A percentile compares a stretch with the other conserved stretches of the same genome.
phyloP scores from a whole-genome alignment of 35 echinoderm and acorn worm genomes.

The Lytechinus pictus region DNA sequence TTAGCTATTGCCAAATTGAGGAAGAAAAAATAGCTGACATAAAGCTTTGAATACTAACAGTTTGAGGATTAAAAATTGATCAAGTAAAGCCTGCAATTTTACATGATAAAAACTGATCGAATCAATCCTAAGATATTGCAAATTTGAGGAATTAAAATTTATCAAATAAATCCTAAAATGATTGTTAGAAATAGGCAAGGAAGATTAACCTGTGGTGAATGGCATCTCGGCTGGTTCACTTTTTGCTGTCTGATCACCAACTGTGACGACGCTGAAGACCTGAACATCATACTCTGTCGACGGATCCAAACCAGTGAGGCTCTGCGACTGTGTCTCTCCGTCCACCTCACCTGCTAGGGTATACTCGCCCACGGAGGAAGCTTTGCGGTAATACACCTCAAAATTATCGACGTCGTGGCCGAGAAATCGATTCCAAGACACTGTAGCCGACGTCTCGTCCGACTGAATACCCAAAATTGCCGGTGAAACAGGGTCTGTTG shows the following conservation, averaged over 20 bases:
- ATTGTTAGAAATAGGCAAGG: neutral
- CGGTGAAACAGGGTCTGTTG: neutral
- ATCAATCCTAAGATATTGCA: neutral
- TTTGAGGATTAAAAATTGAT: neutral
- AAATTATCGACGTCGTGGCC: slow-evolving; percentile 1
- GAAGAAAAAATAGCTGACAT: neutral
- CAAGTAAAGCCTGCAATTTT: neutral
- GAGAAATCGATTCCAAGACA: neutral
- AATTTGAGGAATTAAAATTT: neutral
- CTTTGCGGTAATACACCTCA: neutral
- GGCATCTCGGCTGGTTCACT: neutral
- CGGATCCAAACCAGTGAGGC: slow-evolving; percentile 13
- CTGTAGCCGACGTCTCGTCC: slow-evolving; percentile 1
- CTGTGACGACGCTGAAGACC: neutral
- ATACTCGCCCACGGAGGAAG: neutral
- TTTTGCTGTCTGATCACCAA: neutral
- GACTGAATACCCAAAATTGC: neutral
- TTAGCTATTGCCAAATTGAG: no score
- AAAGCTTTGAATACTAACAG: neutral
- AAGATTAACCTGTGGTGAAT: neutral
- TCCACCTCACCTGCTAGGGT: neutral
- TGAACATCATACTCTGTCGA: neutral
- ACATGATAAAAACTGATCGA: neutral
- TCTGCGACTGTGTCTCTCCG: neutral
- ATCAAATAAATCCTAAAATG: neutral